Evolutionary conservation across 2,113 vertebrate genomes (phyloP).

Genomic region (Platichthys stellatus): DNA sequence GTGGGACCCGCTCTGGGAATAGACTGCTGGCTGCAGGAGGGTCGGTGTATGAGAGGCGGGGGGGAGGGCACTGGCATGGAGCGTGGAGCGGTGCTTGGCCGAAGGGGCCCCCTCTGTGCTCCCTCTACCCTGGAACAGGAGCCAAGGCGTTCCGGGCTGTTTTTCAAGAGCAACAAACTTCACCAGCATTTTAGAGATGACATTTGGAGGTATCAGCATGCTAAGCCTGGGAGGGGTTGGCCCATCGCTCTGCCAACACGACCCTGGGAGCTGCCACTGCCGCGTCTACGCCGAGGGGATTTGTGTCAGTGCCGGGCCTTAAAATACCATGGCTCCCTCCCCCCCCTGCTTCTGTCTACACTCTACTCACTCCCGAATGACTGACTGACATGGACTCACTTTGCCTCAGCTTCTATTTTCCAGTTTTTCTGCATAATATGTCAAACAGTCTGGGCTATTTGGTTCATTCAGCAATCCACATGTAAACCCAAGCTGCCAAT

Average conservation of each 20-base stretch:
- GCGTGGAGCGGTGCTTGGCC: conserved; percentile 62
- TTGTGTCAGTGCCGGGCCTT: conserved; percentile 76
- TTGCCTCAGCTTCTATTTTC: conserved; percentile 23
- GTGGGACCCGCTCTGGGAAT: conserved; percentile 59
- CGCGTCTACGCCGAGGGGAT: conserved; percentile 72
- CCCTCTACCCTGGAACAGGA: conserved; percentile 69
- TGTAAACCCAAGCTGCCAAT: not conserved
- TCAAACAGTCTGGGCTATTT: conserved; percentile 1
- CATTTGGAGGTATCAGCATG: conserved; percentile 83
- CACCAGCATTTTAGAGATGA: conserved; percentile 79
- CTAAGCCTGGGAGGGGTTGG: conserved; percentile 72
- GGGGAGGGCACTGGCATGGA: conserved; percentile 62
- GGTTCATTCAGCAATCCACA: conserved; percentile 20
- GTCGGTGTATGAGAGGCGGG: conserved; percentile 19
- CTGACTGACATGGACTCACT: conserved; percentile 50
- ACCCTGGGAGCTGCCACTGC: conserved; percentile 77
- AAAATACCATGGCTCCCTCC: conserved; percentile 69
- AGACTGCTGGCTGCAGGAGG: conserved; percentile 58
- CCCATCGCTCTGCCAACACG: conserved; percentile 65
- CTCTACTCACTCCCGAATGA: conserved; percentile 56
- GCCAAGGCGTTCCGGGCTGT: conserved; percentile 79
- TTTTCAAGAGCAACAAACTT: conserved; percentile 84
- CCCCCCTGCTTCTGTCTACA: conserved; percentile 32
- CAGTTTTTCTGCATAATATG: conserved; percentile 9
- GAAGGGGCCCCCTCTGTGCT: conserved; percentile 67